Conservation (phyloP, 2,888 invertebrate species). For the Steromphala cineraria region DNA sequence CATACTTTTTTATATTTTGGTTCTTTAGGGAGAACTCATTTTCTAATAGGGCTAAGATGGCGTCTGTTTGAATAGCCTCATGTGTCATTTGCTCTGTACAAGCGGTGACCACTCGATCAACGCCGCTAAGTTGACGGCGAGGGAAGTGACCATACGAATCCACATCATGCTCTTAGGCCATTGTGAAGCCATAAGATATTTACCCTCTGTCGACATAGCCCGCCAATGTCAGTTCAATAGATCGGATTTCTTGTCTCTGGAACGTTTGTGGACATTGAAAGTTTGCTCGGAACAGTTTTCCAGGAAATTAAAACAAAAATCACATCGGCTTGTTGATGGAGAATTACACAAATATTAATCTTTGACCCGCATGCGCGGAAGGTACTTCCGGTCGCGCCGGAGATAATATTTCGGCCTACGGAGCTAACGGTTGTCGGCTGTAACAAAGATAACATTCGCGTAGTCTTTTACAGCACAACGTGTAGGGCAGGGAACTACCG, state of each 20-base stretch:
- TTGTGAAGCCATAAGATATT: constrained; percentile 11
- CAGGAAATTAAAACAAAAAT: constrained; percentile 20
- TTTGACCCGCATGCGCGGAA: background rate
- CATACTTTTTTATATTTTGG: background rate
- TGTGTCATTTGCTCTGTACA: background rate
- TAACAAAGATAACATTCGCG: too few species aligned
- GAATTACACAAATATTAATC: constrained; percentile 16
- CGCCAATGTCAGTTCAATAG: constrained; percentile 1
- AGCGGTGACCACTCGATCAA: background rate
- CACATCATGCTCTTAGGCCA: background rate
- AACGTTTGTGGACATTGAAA: background rate
- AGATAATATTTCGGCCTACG: background rate
- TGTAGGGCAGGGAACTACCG: background rate
- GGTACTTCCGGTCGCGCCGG: background rate
- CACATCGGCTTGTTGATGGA: constrained; percentile 2
- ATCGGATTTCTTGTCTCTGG: constrained; percentile 4
- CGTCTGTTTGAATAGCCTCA: background rate
- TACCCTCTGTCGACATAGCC: background rate
- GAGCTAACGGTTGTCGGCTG: too few species aligned
- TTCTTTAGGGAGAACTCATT: background rate
- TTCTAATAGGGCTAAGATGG: background rate
- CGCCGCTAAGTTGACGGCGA: background rate
- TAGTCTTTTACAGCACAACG: background rate
- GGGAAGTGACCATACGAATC: background rate
- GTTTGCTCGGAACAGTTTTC: background rate